Base-by-base conservation (phyloP, 2,888 invertebrate genomes). In the Oligia fasciuncula region DNA sequence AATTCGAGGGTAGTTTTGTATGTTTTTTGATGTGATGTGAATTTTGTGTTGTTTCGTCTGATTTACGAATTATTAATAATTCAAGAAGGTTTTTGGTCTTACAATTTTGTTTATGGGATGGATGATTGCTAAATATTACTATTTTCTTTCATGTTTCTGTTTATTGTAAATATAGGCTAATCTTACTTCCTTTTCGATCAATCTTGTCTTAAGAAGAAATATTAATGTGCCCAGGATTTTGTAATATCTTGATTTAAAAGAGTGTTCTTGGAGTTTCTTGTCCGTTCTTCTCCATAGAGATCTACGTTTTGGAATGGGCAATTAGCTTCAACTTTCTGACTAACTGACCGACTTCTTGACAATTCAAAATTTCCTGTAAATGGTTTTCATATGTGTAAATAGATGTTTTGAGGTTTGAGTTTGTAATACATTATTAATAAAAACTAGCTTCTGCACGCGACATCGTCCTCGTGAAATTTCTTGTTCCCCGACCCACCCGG, bases 1-100 rank as follows among this genome's bases (percentile, higher is more conserved):
- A 57, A 73, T 88, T 75, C n/a, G 74, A 71, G 79, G 84, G 90
- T 76, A 74, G 57, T 76, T 29, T 13, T 43, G 3, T 65, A 49
- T 74, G 13, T 62, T 65, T 70, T 67, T 57, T 51, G 11, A 29
- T 29, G 19, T 2, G 40, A 23, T 67, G 63, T 69, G 81, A 81
- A 40, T 68, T 62, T 60, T 6, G 17, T 46, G 5, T 6, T 6
- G 1, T 68, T 19, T 46, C 63, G 35, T n/a, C 5, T 4, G 46
- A 5, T 80, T 40, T 60, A 23, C 4, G 14, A 29, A 51, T 43
- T 13, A 70, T n/a, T 49, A 4, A 23, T 49, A 35, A 5, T 49
- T 11, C 1, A n/a, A 35, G 0, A 11, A n/a, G 40, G 14, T 9
- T 35, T 40, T 40, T 62, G 4, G 9, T 66, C 13, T 40, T 23